phyloP scores from a whole-genome alignment of 1,140 invertebrate species.

The Rhopalosiphum maidis region DNA sequence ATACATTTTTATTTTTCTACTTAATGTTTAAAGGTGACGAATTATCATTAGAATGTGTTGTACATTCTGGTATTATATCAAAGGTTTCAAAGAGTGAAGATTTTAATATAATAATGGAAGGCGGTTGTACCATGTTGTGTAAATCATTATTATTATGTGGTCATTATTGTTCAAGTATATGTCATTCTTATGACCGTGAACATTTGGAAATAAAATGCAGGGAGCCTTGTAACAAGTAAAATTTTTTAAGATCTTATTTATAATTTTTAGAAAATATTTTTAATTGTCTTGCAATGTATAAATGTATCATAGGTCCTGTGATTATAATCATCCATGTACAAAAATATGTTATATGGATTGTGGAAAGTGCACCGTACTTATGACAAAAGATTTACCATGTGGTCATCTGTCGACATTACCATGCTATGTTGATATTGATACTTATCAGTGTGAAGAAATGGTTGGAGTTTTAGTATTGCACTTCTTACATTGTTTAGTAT shows the following conservation, averaged over 20 bases:
- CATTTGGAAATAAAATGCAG: constrained; percentile 65
- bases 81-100: constrained; percentile 60
- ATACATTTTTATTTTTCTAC: not conserved
- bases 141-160: constrained; percentile 64
- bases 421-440: constrained; percentile 63
- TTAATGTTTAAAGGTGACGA: constrained; percentile 7
- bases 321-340: constrained; percentile 64
- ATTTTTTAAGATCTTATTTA: not conserved
- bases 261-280: not conserved
- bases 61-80: constrained; percentile 58
- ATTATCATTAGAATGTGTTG: constrained; percentile 10
- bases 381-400: constrained; percentile 65
- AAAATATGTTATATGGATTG: constrained; percentile 65
- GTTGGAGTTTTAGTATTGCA: constrained; percentile 60
- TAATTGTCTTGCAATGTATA: not conserved
- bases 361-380: constrained; percentile 63
- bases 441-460: constrained; percentile 62
- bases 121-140: constrained; percentile 62
- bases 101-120: constrained; percentile 60
- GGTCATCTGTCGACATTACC: constrained; percentile 63
- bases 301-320: constrained; percentile 62
- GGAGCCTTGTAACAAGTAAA: constrained; percentile 62
- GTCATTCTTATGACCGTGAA: constrained; percentile 65
- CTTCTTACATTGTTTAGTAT: not conserved
- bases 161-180: constrained; percentile 67